phyloP scores from a whole-genome alignment of 2,888 invertebrate species.

The Capitulum mitella region DNA sequence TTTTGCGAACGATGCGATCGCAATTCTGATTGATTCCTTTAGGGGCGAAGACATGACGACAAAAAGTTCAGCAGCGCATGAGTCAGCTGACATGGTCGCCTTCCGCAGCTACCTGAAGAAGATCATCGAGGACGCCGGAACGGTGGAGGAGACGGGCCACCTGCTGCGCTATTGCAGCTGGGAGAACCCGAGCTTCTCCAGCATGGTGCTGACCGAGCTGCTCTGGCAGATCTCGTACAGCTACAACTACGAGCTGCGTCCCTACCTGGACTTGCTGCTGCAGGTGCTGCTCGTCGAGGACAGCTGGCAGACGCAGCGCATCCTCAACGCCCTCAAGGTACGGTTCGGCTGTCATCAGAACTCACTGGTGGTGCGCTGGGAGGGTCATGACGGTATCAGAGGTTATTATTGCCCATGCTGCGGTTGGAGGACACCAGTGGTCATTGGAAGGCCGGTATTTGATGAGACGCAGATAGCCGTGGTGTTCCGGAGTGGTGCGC shows the following conservation, averaged over 20 bases:
- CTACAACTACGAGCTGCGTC: conserved; percentile 87
- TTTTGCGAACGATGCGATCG: no score
- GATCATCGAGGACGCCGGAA: conserved; percentile 86
- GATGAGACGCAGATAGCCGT: no score
- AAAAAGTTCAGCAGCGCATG: no score
- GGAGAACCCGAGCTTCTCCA: conserved; percentile 93
- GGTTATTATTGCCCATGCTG: no score
- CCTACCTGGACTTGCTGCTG: conserved; percentile 80
- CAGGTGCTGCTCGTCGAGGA: conserved; percentile 85
- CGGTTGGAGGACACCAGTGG: no score
- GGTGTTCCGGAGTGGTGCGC: no score
- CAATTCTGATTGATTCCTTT: no score
- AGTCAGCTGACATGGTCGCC: no score
- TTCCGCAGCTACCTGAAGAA: conserved; percentile 71
- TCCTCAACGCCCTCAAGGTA: conserved; percentile 88
- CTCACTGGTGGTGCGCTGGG: no score
- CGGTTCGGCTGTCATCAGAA: conserved; percentile 36
- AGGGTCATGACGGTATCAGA: no score
- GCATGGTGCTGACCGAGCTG: conserved; percentile 77
- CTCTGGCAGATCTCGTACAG: conserved; percentile 75
- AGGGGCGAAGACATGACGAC: no score
- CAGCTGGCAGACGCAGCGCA: conserved; percentile 90
- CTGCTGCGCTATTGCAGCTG: conserved; percentile 88
- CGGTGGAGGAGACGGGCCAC: conserved; percentile 82
- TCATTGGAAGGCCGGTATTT: no score